Conservation (phyloP, 2,113 vertebrate genomes). For the Phycodurus eques region DNA sequence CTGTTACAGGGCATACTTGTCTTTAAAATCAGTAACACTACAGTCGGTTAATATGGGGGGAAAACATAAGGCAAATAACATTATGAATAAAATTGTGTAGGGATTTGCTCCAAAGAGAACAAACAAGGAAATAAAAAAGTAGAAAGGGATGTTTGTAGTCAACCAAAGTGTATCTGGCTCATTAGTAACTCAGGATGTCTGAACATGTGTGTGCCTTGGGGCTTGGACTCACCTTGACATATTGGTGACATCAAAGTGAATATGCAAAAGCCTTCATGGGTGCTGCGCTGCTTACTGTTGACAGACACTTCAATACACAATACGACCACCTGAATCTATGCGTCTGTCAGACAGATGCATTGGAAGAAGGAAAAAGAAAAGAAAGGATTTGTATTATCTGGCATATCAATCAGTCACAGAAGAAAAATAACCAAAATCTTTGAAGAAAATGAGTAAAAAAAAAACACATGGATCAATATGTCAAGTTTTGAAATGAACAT, state of each 20-base stretch:
- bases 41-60: not conserved
- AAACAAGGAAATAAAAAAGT: not conserved
- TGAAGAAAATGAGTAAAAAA: not conserved
- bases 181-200: conserved; percentile 49
- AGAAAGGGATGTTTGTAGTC: not conserved
- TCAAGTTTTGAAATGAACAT: not conserved
- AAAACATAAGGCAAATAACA: not conserved
- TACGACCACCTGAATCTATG: conserved; percentile 29
- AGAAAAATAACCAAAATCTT: not conserved
- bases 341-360: conserved; percentile 1
- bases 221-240: conserved; percentile 34
- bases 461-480: not conserved
- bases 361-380: not conserved
- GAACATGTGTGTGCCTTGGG: conserved; percentile 25
- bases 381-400: conserved; percentile 24
- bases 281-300: conserved; percentile 19
- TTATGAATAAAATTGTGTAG: not conserved
- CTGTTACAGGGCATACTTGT: not conserved
- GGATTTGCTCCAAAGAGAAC: not conserved
- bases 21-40: not conserved
- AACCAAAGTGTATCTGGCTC: conserved; percentile 25
- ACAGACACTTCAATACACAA: conserved; percentile 15
- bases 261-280: conserved; percentile 30
- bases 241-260: conserved; percentile 63
- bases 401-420: conserved; percentile 6